Evolutionary conservation across 2,113 vertebrate genomes (phyloP).

Genomic region (Mirza zaza): DNA sequence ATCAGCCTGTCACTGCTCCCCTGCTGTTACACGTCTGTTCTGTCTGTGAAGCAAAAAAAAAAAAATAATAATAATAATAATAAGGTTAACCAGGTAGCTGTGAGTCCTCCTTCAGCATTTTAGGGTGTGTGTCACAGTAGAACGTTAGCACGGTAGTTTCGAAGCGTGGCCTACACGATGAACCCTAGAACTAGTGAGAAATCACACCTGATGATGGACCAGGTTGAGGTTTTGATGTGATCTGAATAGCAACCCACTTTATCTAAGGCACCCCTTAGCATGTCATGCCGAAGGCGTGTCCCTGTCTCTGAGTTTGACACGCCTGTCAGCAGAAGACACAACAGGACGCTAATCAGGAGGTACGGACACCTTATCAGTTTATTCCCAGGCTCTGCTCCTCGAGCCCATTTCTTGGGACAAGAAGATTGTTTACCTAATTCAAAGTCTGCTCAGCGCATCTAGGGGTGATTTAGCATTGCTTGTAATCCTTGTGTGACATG

Average conservation of each 20-base stretch:
- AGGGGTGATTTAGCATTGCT: neutral
- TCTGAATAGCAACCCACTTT: neutral
- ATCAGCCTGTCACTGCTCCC: neutral
- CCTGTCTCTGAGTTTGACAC: slow-evolving; percentile 43
- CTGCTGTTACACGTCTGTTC: neutral
- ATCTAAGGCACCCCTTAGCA: slow-evolving; percentile 1
- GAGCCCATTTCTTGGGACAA: slow-evolving; percentile 35
- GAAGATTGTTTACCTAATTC: slow-evolving; percentile 54
- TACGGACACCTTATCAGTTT: slow-evolving; percentile 38
- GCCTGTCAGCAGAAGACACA: slow-evolving; percentile 58
- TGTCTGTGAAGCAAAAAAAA: neutral
- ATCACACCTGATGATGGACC: slow-evolving; percentile 45
- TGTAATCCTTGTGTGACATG: neutral
- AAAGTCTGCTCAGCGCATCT: neutral
- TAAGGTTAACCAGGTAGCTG: neutral
- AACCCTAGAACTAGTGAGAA: slow-evolving; percentile 14
- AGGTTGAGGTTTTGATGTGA: slow-evolving; percentile 25
- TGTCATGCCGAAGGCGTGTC: slow-evolving; percentile 34
- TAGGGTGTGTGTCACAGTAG: neutral
- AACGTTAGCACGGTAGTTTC: neutral
- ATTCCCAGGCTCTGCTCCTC: slow-evolving; percentile 14
- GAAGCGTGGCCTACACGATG: neutral
- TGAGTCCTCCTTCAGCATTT: neutral
- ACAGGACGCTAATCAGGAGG: slow-evolving; percentile 42
- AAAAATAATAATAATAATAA: neutral